Evolutionary conservation across 2,113 vertebrate species (phyloP), one percentile per base, ranked within the genome.

Genomic region (Erpornis zantholeuca): DNA sequence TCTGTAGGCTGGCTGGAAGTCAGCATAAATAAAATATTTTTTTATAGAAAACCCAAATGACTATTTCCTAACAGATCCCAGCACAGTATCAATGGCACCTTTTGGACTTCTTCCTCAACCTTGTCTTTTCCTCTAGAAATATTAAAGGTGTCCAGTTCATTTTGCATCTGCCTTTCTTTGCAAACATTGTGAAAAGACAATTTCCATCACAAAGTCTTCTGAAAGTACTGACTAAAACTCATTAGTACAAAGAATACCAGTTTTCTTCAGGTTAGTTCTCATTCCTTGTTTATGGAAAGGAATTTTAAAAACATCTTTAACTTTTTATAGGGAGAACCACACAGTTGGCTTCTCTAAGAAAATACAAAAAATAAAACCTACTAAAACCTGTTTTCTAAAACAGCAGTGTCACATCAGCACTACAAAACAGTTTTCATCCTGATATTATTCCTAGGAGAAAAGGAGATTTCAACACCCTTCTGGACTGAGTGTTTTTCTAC

Each of bases 41-140:
- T 42, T 53, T 3, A 38, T 7, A 68, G 31, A 27, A 75, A 79
- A 82, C 10, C 25, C 38, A 38, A 24, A 54, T 47, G 11, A 57
- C 14, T 90, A 52, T 42, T 82, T 88, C 24, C 22, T n/a, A 86
- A 92, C 11, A 79, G 22, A 40, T 44, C 25, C 49, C 53, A 63
- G 24, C 12, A 72, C 24, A 0, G 0, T 7, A 57, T 38, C 60
- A 75, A 31, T 36, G 50, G 52, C 4, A 11, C 28, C 29, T 69
- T 54, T 18, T 57, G 42, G 28, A 61, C 27, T 38, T 80, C 14
- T 27, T 50, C 8, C 35, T 75, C 60, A 38, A 53, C 13, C n/a
- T 27, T 47, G 29, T 12, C 20, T 40, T 86, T 53, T 50, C 42
- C 47, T 79, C 53, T 2, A 0, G 21, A 59, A 88, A 86, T 72